Base-by-base conservation (phyloP, 2,113 vertebrate genomes). In the Ibidorhyncha struthersii region DNA sequence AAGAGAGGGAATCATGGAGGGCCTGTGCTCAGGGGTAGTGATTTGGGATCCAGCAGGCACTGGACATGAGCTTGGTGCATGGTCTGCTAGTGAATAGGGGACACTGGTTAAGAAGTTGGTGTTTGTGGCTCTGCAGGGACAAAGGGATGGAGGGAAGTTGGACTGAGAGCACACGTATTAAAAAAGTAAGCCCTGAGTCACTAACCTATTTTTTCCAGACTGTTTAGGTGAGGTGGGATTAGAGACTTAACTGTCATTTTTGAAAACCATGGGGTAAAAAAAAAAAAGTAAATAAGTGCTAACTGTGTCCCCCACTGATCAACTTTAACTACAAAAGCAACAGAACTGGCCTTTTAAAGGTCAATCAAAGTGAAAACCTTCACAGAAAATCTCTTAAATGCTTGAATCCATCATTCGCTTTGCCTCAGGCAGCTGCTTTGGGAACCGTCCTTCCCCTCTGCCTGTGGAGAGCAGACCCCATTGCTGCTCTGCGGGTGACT, bases 351-450 rank as follows among this genome's bases (percentile, higher is more conserved):
- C 67, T 82, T 78, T 86, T 77, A 90, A 96, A 94, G 90, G 93
- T 96, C 95, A 91, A 10, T 74, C 10, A 1, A 85, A 94, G 87
- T 23, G 32, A 76, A 96, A 93, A 92, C 66, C 90, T 95, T 79
- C 38, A 63, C 63, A 83, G 59, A 83, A 96, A 96, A 93, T 96
- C 86, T 89, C 86, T 96, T 86, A 90, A 95, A 90, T 1, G 21
- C 62, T 82, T 23, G 58, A 87, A 90, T 95, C 89, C 83, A 25
- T 77, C 61, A 65, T 61, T 86, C 0, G 10, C 58, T 86, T 79
- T 80, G 65, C 91, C 78, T 65, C 1, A 0, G 41, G 70, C 14
- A 2, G 52, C 1, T 18, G 47, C 50, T 74, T 63, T 38, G 36
- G 89, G 56, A 79, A 49, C 17, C 1, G 4, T 45, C 34, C 36